A percentile compares a stretch with the other conserved stretches of the same genome.
Conservation (phyloP, 2,113 vertebrate genomes). For the Argyrosomus japonicus region DNA sequence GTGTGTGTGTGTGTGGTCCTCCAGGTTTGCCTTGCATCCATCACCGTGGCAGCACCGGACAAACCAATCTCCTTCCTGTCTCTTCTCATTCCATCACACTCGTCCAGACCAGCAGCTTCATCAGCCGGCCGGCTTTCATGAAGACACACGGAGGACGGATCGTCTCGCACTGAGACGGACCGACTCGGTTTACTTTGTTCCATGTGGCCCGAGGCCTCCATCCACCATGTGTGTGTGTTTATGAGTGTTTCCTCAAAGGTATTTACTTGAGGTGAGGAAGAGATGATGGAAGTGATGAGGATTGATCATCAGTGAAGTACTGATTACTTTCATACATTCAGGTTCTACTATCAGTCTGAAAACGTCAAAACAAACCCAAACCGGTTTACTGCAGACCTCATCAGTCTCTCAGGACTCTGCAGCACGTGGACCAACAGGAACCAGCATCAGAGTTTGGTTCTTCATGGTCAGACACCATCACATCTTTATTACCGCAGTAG, state of each 20-base stretch:
- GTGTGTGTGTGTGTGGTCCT: constrained; percentile 31
- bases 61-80: constrained; percentile 76
- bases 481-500: too few relatives aligned
- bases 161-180: constrained; percentile 13
- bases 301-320: background rate
- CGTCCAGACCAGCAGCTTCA: constrained; percentile 44
- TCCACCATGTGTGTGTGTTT: constrained; percentile 1
- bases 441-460: too few relatives aligned
- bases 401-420: too few relatives aligned
- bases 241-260: background rate
- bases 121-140: constrained; percentile 46
- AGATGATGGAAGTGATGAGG: background rate
- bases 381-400: background rate
- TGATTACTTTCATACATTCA: too few relatives aligned
- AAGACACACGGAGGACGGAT: constrained; percentile 38
- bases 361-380: background rate
- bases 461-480: too few relatives aligned
- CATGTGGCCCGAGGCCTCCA: constrained; percentile 1
- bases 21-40: constrained; percentile 66
- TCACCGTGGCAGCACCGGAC: constrained; percentile 67
- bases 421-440: too few relatives aligned
- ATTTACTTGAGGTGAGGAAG: background rate
- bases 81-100: constrained; percentile 66
- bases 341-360: background rate
- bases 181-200: background rate